Evolutionary conservation across 2,113 vertebrate species (phyloP), one percentile per base, ranked within the genome.

Genomic region (Orcinus orca): DNA sequence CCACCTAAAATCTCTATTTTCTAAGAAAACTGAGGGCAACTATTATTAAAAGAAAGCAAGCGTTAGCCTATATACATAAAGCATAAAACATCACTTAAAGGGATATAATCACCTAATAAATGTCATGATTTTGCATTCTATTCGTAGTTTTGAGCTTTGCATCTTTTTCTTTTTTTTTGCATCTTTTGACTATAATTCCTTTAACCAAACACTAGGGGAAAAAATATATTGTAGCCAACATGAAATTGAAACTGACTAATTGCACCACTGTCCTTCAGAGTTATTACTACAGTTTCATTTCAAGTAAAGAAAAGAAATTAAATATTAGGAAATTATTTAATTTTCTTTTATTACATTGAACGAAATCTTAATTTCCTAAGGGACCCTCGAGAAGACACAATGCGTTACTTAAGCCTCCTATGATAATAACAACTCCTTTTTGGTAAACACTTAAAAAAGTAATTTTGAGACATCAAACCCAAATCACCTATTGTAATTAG

Each of bases 261-360:
- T 94, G 93, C 0, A 62, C 83, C 7, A n/a, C 20, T 93, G 88
- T 94, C 96, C 86, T 93, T 98, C 95, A 97, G 93, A 95, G 89
- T 84, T 73, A 21, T 95, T 29, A 91, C 36, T 85, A 71, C 29
- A 88, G 94, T 77, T 97, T 97, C 85, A 97, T 96, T 96, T 97
- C 90, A 91, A 96, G 77, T 71, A 92, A 95, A 90, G 77, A 83
- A 92, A 95, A 86, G 70, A 86, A 87, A 97, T 87, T 62, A 67
- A 93, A 89, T 93, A 96, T 94, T 95, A 93, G 77, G 31, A 97
- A 96, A 97, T 97, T 90, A 96, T 86, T 97, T 98, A 76, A 93
- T 97, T 96, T 93, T 93, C 89, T 85, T 86, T 96, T 95, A 97
- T 94, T 91, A 88, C 53, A 80, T 68, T 6, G 20, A 87, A 70